Evolutionary conservation across 2,113 vertebrate genomes (phyloP), one percentile per base, ranked within the genome.

Genomic region (Rhinichthys klamathensis): DNA sequence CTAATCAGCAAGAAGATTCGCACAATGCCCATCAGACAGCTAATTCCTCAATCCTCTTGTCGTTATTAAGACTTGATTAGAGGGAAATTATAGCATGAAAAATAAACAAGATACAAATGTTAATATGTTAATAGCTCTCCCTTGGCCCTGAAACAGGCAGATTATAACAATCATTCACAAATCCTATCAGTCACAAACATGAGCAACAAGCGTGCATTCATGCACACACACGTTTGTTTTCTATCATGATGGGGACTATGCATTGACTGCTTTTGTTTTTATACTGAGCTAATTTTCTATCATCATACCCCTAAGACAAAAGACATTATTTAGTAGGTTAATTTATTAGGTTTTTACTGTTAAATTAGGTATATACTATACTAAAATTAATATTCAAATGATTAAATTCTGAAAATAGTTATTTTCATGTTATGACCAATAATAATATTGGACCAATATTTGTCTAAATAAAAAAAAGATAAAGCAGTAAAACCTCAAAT

Each of bases 51-150:
- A 70, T 88, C 82, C 69, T 76, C 87, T 87, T 87, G 83, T 87
- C 80, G 60, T 77, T 77, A 87, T 90, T 87, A 90, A 77, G 56
- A 73, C 83, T 88, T 85, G 86, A 88, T 87, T 85, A 87, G 80
- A 67, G 80, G 81, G 82, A 86, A 86, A 69, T 84, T 56, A 86
- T 73, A 23, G 78, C 60, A 74, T 67, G 54, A 12, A 61, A 72
- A 72, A 84, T 84, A 86, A 82, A 88, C 77, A 84, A 88, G 87
- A 74, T 69, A 79, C 82, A 84, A 63, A 83, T 76, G 84, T 86
- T 79, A 80, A 79, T 61, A 38, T 77, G 76, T 85, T 79, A 82
- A 67, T 75, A 56, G 72, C 75, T 74, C 61, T 81, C 67, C 85
- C 49, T 74, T 27, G 63, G 74, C 80, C 81, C 41, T 38, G 11